Percentiles rank a stretch among this genome's conserved stretches.
phyloP scores from a whole-genome alignment of 2,888 invertebrate genomes.

The Halictus ligatus region DNA sequence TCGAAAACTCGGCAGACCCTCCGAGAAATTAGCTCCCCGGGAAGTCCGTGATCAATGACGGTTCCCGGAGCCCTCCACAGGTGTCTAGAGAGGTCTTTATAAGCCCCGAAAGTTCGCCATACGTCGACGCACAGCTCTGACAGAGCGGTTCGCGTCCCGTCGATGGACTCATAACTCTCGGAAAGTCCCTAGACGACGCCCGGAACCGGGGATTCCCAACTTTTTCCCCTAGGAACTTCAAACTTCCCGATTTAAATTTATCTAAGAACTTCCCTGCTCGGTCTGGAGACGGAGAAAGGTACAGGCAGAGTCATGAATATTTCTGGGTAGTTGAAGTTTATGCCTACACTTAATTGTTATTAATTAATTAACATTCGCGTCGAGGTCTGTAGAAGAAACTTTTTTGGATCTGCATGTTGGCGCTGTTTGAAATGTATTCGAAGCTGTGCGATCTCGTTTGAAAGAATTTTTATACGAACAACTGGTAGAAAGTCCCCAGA shows the following conservation, averaged over 20 bases:
- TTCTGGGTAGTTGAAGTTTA: too few relatives aligned
- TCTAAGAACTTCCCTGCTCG: not conserved
- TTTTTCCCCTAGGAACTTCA: not conserved
- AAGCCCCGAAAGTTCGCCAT: not conserved
- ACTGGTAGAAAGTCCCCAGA: too few relatives aligned
- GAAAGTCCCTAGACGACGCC: not conserved
- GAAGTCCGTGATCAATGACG: not conserved
- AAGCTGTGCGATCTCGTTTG: too few relatives aligned
- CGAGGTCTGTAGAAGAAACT: too few relatives aligned
- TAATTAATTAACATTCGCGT: too few relatives aligned
- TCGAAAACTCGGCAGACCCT: not conserved
- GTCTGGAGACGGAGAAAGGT: not conserved
- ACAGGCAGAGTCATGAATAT: too few relatives aligned
- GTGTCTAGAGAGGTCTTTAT: not conserved
- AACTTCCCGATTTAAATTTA: not conserved
- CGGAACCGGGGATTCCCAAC: too few relatives aligned
- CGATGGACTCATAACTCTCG: not conserved
- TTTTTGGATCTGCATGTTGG: too few relatives aligned
- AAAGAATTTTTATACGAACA: too few relatives aligned
- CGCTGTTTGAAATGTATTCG: too few relatives aligned
- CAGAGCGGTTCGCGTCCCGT: not conserved
- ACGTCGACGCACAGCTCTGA: not conserved
- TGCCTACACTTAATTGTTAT: too few relatives aligned
- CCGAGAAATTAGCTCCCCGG: not conserved
- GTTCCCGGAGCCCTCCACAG: not conserved